Conservation (phyloP, 2,113 vertebrate genomes). For the Prietella phreatophila region DNA sequence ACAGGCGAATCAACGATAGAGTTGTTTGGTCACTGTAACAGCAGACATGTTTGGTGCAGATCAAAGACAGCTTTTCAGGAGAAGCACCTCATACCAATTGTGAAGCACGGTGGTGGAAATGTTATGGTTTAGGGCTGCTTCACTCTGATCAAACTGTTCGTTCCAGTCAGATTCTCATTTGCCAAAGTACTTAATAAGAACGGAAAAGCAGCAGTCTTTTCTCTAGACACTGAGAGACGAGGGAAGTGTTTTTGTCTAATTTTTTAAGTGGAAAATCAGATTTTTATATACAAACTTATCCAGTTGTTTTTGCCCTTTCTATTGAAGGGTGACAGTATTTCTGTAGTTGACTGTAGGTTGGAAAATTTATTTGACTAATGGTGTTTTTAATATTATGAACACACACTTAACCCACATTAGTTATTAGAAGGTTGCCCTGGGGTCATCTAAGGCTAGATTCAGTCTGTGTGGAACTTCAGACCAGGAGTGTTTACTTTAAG, state of each 20-base stretch:
- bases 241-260: too few relatives aligned
- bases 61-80: too few relatives aligned
- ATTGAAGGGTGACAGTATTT: not conserved
- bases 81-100: too few relatives aligned
- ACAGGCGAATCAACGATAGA: too few relatives aligned
- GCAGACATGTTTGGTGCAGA: too few relatives aligned
- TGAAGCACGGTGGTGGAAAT: too few relatives aligned
- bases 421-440: not conserved
- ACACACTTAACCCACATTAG: not conserved
- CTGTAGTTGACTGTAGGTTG: not conserved
- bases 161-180: not conserved
- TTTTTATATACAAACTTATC: not conserved
- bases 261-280: not conserved
- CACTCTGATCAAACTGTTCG: not conserved
- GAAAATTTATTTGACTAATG: not conserved
- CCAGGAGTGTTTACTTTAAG: constrained; percentile 16
- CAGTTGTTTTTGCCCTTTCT: not conserved
- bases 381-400: not conserved
- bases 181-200: too few relatives aligned
- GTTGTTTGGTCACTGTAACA: too few relatives aligned
- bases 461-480: constrained; percentile 8
- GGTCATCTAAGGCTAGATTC: not conserved
- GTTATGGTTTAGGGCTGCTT: too few relatives aligned
- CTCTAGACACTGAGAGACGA: too few relatives aligned
- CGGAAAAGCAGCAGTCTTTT: too few relatives aligned